Evolutionary conservation across 2,113 vertebrate species (phyloP).

Genomic region (Tricholaema leucomelas): DNA sequence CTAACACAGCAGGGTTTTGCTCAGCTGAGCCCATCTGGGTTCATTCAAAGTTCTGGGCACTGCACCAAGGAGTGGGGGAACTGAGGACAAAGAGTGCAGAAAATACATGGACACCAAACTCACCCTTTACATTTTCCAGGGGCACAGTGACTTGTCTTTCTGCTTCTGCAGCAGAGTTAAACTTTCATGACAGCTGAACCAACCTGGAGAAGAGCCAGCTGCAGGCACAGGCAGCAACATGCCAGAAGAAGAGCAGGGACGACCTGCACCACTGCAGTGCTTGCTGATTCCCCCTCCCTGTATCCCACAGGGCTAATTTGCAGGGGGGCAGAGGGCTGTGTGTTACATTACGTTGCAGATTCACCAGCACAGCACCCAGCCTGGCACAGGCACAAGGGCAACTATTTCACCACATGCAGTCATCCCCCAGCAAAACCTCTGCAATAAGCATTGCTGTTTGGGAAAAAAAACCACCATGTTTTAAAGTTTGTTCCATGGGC

Average conservation of each 20-base stretch:
- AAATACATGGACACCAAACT: background rate
- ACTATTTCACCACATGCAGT: background rate
- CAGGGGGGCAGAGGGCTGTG: no score
- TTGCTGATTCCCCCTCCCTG: background rate
- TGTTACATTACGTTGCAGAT: no score
- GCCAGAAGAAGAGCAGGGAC: background rate
- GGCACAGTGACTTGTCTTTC: background rate
- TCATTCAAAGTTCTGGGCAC: background rate
- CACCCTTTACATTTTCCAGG: constrained; percentile 6
- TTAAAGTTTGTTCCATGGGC: background rate
- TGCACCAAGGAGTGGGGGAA: background rate
- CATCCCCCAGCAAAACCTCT: background rate
- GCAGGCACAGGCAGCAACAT: background rate
- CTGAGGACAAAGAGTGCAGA: background rate
- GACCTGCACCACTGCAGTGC: background rate
- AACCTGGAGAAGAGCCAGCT: background rate
- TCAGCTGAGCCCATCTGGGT: background rate
- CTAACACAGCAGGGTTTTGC: background rate
- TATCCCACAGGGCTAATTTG: background rate
- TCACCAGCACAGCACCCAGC: background rate
- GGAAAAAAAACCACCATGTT: background rate
- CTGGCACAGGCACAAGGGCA: background rate
- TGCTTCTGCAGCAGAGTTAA: background rate
- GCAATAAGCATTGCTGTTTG: background rate
- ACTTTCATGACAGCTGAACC: constrained; percentile 21